Evolutionary conservation across 2,888 invertebrate genomes (phyloP).

Genomic region (Drosophila phalerata): DNA sequence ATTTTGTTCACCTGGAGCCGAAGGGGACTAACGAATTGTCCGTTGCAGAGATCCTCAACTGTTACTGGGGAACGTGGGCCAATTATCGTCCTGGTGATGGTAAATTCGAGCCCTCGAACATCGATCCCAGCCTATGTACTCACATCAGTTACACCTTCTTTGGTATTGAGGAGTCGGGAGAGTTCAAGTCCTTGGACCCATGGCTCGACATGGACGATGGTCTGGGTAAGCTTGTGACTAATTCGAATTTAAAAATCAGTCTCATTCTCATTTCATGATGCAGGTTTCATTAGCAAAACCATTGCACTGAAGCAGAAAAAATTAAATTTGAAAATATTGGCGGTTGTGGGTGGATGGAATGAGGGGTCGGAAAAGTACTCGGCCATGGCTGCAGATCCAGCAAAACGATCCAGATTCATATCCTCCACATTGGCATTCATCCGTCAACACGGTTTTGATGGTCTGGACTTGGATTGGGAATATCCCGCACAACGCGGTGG

Average conservation of each 20-base stretch:
- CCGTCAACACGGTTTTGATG: conserved; percentile 92
- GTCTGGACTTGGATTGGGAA: conserved; percentile 97
- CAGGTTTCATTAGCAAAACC: conserved; percentile 62
- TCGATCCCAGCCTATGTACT: conserved; percentile 75
- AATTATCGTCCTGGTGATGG: conserved; percentile 73
- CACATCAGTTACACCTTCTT: conserved; percentile 78
- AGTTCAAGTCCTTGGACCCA: conserved; percentile 63
- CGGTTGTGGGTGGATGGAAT: conserved; percentile 97
- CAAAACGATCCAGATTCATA: conserved; percentile 90
- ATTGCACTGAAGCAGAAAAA: conserved; percentile 69
- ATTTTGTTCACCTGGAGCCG: rapidly evolving
- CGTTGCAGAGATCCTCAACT: conserved; percentile 66
- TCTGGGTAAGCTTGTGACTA: conserved; percentile 47
- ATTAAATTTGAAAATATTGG: conserved; percentile 88
- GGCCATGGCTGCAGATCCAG: conserved; percentile 90
- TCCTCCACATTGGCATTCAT: conserved; percentile 91
- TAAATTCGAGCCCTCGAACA: conserved; percentile 61
- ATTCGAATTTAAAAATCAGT: neutral
- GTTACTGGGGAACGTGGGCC: conserved; percentile 81
- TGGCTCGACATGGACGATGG: conserved; percentile 73
- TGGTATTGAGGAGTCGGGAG: conserved; percentile 66
- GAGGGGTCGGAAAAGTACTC: conserved; percentile 96
- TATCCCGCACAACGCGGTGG: conserved; percentile 89
- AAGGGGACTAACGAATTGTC: neutral
- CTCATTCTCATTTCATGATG: neutral